Evolutionary conservation across 2,888 invertebrate genomes (phyloP), one percentile per base, ranked within the genome.

Genomic region (Lasioglossum calceatum): DNA sequence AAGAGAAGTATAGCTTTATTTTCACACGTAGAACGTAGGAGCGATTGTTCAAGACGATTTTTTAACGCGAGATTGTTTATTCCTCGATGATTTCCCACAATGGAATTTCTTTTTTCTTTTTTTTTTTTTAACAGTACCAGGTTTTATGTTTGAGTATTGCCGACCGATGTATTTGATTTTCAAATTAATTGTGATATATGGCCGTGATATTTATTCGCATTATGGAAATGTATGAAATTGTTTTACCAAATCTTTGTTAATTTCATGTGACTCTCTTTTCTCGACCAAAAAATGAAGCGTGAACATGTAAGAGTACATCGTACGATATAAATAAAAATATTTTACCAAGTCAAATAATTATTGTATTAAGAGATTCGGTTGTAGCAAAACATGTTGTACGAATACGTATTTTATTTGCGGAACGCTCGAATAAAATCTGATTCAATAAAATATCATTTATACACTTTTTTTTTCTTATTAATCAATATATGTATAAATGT

Each of bases 1-100:
- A 70, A n/a, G 10, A 58, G 85, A 81, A 82, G 64, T 79, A 67
- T 82, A 82, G 19, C 39, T 87, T 77, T 77, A 76, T 80, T 85
- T 80, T 67, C 87, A 87, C 39, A 73, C 36, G 44, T 73, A 70
- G 50, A 78, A 61, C 39, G 50, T 84, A 14, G 44, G 14, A 44
- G 85, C 39, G 77, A 79, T 58, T 73, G 16, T 79, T 85, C 85
- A 72, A 79, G 39, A 64, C 50, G 3, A 79, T 77, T 84, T 74
- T 84, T 77, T 27, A 84, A 77, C 67, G 64, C 73, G 72, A 10
- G 44, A 58, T 54, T 2, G 54, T 64, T 39, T 73, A 42, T 23
- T 39, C 47, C n/a, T 64, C n/a, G 5, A 50, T 74, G 27, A 36
- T 23, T 10, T 5, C 32, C 47, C 16, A 10, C 16, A 58, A 47